These are phyloP conservation scores for Otis tarda DNA, from an alignment of 2,113 vertebrate genomes.

Conservation along the genomic window DNA sequence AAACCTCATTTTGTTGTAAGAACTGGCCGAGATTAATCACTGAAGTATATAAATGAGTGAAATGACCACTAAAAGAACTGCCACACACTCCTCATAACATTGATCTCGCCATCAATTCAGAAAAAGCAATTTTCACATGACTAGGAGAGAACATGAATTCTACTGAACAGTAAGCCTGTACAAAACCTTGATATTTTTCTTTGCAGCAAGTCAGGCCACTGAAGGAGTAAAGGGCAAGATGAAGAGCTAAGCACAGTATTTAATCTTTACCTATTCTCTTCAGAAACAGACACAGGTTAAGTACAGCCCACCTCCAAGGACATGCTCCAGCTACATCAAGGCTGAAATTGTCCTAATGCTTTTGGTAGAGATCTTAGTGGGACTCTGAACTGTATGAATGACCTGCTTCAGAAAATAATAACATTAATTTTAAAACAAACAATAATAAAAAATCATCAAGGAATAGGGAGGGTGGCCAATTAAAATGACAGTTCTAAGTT, in stretches of 20 bases:
- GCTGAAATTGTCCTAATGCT: neutral
- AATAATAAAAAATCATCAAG: rapidly evolving
- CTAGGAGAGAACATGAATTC: neutral
- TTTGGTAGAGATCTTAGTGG: neutral
- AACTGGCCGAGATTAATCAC: neutral
- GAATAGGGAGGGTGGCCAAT: neutral
- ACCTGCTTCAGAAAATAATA: neutral
- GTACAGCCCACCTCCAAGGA: neutral
- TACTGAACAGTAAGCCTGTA: neutral
- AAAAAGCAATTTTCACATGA: neutral
- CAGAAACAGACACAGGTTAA: neutral
- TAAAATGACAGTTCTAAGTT: neutral
- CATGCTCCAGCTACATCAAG: neutral
- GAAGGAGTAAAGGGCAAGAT: neutral
- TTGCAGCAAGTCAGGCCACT: neutral
- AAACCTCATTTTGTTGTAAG: neutral
- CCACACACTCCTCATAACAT: neutral
- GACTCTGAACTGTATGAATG: neutral
- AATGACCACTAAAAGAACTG: neutral
- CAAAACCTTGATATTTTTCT: neutral
- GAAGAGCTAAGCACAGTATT: neutral
- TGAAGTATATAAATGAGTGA: neutral
- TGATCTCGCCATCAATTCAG: neutral
- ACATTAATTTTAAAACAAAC: neutral
- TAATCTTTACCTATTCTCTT: neutral